These are phyloP conservation scores for Furcifer pardalis DNA, from an alignment of 2,797 vertebrate species.

Conservation along the genomic window DNA sequence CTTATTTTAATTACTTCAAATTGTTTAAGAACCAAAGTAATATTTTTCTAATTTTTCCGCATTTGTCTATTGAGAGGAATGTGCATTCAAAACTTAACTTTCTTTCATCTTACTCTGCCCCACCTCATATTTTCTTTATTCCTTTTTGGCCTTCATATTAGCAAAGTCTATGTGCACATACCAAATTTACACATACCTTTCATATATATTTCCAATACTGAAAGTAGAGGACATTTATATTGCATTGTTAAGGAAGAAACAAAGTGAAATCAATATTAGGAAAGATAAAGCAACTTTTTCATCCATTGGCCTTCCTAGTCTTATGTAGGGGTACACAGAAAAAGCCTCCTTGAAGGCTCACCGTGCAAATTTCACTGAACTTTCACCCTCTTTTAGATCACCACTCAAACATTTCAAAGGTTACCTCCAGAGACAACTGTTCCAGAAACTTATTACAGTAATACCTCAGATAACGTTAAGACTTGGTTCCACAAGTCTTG, in stretches of 20 bases:
- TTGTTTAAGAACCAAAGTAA: conserved; percentile 43
- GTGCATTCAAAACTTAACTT: neutral
- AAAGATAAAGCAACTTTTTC: neutral
- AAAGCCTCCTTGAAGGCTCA: too few species aligned
- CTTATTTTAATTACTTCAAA: conserved; percentile 37
- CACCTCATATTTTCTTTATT: neutral
- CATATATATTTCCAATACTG: neutral
- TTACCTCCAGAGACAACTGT: neutral
- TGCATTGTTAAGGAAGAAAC: neutral
- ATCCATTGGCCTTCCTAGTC: too few species aligned
- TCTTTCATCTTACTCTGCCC: neutral
- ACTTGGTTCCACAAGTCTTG: too few species aligned
- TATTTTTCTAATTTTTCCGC: conserved; percentile 50
- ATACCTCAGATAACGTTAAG: too few species aligned
- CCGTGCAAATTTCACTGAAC: neutral
- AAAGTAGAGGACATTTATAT: neutral
- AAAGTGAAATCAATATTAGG: neutral
- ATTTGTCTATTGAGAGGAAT: conserved; percentile 37
- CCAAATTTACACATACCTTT: neutral
- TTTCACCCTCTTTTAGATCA: too few species aligned
- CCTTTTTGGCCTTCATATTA: neutral
- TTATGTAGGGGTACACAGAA: too few species aligned
- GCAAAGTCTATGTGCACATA: neutral
- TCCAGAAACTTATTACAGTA: too few species aligned
- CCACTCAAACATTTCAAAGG: neutral